Conservation (phyloP, 2,113 vertebrate genomes). For the Addax nasomaculatus region DNA sequence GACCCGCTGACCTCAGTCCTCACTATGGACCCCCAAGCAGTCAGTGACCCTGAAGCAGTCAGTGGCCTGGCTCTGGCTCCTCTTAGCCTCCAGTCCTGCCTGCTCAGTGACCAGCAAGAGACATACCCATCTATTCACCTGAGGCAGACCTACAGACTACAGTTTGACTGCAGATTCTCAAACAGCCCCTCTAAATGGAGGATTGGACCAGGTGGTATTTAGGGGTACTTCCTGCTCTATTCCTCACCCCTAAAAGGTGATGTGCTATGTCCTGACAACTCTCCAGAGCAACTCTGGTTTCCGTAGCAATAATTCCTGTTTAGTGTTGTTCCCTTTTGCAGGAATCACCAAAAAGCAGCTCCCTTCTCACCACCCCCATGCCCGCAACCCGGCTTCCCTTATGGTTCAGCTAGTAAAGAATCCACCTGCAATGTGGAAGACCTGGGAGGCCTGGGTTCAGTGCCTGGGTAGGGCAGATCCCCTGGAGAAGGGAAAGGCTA, state of each 20-base stretch:
- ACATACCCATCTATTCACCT: background rate
- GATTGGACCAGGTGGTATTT: background rate
- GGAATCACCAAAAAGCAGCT: background rate
- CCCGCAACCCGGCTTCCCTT: rapidly evolving
- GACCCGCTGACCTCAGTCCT: background rate
- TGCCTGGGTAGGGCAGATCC: background rate
- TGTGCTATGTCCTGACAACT: too few relatives aligned
- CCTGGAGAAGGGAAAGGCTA: background rate
- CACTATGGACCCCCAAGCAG: too few relatives aligned
- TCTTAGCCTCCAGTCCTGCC: background rate
- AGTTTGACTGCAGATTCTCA: background rate
- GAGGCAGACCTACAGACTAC: background rate
- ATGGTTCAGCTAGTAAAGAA: background rate
- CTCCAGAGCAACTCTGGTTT: background rate
- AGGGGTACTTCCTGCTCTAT: background rate
- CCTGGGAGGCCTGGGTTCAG: background rate
- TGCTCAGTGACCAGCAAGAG: too few relatives aligned
- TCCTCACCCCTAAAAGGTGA: background rate
- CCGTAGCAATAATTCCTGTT: background rate
- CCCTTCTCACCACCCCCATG: background rate
- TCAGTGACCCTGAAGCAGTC: background rate
- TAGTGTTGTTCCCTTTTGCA: background rate
- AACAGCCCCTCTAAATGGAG: background rate
- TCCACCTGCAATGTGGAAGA: background rate
- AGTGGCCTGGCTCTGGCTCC: background rate